Evolutionary conservation across 2,888 invertebrate genomes (phyloP).

Genomic region (Copidosoma aretas): DNA sequence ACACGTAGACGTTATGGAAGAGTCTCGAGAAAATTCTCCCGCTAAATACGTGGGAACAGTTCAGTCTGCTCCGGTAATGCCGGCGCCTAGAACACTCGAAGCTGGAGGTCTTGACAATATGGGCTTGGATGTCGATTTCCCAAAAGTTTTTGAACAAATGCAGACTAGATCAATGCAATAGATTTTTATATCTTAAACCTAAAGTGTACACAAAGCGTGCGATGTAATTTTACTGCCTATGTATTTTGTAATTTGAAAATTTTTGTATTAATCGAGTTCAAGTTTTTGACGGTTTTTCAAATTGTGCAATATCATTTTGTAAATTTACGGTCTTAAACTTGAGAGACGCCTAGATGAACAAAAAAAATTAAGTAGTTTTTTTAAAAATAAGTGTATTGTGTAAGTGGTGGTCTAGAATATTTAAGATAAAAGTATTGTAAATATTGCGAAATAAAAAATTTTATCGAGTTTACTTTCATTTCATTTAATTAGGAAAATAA

Average conservation of each 20-base stretch:
- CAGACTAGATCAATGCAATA: conserved; percentile 55
- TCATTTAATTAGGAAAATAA: conserved; percentile 18
- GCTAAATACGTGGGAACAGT: conserved; percentile 50
- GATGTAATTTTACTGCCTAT: not conserved
- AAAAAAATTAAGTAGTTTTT: not conserved
- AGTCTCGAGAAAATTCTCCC: conserved; percentile 58
- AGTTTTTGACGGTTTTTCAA: conserved; percentile 4
- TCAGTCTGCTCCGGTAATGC: conserved; percentile 39
- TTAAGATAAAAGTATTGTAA: conserved; percentile 35
- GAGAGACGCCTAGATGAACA: not conserved
- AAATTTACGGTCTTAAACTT: not conserved
- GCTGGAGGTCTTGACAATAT: conserved; percentile 67
- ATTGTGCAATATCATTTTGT: conserved; percentile 16
- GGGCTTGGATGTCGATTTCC: conserved; percentile 70
- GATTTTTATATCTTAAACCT: conserved; percentile 55
- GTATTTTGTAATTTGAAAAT: not conserved
- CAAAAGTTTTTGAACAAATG: conserved; percentile 70
- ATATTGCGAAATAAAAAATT: conserved; percentile 38
- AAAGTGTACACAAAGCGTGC: conserved; percentile 49
- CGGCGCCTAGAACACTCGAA: conserved; percentile 40
- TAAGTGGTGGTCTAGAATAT: too few species aligned
- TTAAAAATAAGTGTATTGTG: not conserved
- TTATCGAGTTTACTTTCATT: conserved; percentile 25
- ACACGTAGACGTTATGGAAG: conserved; percentile 52
- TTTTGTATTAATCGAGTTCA: not conserved